phyloP scores from a whole-genome alignment of 1,140 invertebrate species.

The Bombus balteatus region DNA sequence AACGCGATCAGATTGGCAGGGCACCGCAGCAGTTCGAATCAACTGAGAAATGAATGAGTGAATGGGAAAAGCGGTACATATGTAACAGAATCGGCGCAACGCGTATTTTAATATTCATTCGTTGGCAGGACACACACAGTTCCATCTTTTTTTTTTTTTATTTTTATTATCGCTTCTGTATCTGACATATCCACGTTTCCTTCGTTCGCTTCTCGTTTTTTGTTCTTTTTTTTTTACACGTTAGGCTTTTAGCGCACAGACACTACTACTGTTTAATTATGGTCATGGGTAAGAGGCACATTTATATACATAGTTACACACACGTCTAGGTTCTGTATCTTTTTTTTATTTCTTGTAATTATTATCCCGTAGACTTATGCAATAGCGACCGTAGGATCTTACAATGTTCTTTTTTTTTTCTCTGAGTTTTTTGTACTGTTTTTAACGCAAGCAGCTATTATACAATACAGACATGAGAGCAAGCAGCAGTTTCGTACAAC shows the following conservation, averaged over 20 bases:
- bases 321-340: conserved; percentile 23
- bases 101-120: conserved; percentile 18
- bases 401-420: conserved; percentile 13
- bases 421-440: neutral
- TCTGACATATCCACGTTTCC: conserved; percentile 33
- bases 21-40: conserved; percentile 63
- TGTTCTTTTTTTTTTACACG: conserved; percentile 59
- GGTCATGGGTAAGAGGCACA: conserved; percentile 48
- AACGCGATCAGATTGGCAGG: conserved; percentile 70
- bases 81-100: conserved; percentile 22
- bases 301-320: conserved; percentile 41
- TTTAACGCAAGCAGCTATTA: conserved; percentile 31
- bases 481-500: conserved; percentile 51
- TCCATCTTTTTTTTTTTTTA: neutral
- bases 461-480: conserved; percentile 17
- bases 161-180: conserved; percentile 14
- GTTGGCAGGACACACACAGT: neutral
- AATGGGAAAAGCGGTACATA: conserved; percentile 16
- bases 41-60: conserved; percentile 33
- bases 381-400: conserved; percentile 47
- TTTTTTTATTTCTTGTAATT: conserved; percentile 37
- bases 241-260: conserved; percentile 55
- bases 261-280: conserved; percentile 44
- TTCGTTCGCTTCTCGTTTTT: conserved; percentile 74
- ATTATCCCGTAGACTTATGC: conserved; percentile 56